Conservation (phyloP, 64 coral and sea anemone species). For the Hydrozoanthus tunicans region DNA sequence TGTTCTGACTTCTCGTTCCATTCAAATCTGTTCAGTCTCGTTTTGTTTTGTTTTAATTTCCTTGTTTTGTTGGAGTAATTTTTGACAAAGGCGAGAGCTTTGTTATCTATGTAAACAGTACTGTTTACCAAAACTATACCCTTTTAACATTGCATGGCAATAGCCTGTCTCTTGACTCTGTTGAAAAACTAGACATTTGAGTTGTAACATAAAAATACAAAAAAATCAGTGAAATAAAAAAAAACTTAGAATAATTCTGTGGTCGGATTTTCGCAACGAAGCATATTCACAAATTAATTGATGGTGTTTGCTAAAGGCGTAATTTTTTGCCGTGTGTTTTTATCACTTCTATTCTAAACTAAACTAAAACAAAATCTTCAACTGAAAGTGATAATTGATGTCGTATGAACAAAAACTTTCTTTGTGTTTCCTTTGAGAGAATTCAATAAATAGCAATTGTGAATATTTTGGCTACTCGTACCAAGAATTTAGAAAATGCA, state of each 20-base stretch:
- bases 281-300: not conserved
- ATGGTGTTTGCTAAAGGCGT: slow-evolving; percentile 18
- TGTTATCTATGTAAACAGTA: too few relatives aligned
- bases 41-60: too few relatives aligned
- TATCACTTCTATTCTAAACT: slow-evolving; percentile 31
- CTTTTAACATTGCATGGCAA: too few relatives aligned
- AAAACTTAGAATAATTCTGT: not conserved
- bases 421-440: not conserved
- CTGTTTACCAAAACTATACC: too few relatives aligned
- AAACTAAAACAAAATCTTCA: slow-evolving; percentile 40
- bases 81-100: too few relatives aligned
- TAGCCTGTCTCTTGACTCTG: too few relatives aligned
- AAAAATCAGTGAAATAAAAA: slow-evolving; percentile 12
- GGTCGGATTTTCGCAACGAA: not conserved
- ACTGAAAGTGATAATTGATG: slow-evolving; percentile 42
- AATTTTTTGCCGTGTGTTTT: slow-evolving; percentile 30
- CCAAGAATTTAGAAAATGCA: not conserved
- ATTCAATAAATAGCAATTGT: not conserved
- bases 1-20: too few relatives aligned
- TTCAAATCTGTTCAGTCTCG: too few relatives aligned
- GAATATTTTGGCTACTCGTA: too few relatives aligned
- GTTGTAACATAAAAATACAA: not conserved
- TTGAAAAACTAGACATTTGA: not conserved
- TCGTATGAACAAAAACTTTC: not conserved
- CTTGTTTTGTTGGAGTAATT: too few relatives aligned